Conservation (phyloP, 1,140 invertebrate species). For the Goniozus legneri region DNA sequence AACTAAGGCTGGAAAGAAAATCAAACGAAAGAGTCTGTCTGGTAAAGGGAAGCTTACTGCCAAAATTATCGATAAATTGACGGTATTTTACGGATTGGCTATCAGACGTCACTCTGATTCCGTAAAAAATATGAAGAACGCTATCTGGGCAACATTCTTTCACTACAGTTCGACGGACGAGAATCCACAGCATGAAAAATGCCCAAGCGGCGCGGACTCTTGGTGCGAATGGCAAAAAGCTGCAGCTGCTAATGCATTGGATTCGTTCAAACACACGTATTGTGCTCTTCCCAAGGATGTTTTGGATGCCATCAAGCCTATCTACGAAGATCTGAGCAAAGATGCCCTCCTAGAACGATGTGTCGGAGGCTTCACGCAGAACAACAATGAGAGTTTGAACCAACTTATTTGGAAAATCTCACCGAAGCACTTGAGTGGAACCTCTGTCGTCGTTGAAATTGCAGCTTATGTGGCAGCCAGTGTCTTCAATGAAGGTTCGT, state of each 20-base stretch:
- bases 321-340: not conserved
- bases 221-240: not conserved
- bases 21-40: not conserved
- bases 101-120: not conserved
- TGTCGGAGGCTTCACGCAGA: not conserved
- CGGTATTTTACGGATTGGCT: not conserved
- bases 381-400: not conserved
- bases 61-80: not conserved
- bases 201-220: not conserved
- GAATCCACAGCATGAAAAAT: not conserved
- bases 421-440: not conserved
- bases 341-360: not conserved
- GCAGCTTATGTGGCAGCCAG: not conserved
- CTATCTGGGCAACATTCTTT: not conserved
- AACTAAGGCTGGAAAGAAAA: constrained; percentile 1
- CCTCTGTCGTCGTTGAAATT: not conserved
- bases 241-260: not conserved
- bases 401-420: not conserved
- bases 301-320: not conserved
- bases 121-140: not conserved
- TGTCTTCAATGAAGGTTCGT: not conserved
- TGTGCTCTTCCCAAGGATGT: not conserved
- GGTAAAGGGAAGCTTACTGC: not conserved
- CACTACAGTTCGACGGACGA: not conserved
- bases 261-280: not conserved